Base-by-base conservation (phyloP, 1,140 invertebrate species). In the Drosophila elegans region DNA sequence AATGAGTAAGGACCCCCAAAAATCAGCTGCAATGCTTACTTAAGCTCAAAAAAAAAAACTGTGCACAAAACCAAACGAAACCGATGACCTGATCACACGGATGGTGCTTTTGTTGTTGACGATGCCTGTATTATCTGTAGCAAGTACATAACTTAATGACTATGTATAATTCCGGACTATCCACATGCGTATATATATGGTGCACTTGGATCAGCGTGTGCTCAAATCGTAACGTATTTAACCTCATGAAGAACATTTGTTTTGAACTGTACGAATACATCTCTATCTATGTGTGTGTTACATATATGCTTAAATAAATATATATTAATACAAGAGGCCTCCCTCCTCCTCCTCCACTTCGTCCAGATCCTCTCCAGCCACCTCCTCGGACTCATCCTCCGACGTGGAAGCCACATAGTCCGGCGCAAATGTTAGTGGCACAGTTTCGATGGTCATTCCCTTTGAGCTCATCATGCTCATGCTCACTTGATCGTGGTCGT, bases 1-100 rank as follows among this genome's bases (percentile, higher is more conserved):
- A 66, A 54, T 27, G 83, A 88, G 72, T 88, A 83, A 75, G 64
- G 21, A 25, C 12, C 9, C 49, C 60, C 49, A 53, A 45, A 45
- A 53, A 72, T 54, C 62, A 78, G 56, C 55, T 69, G 64, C 54
- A 45, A 54, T 60, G 34, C 53, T 71, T 51, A 85, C 68, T 78
- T 61, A 66, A 74, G 73, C 68, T 68, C 41, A 38, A 51, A 21
- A 1, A 51, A 21, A 1, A 21, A 21, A 80, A 72, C 55, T 86
- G 78, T 85, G 82, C 81, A 85, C 81, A 86, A 86, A 86, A 86
- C 61, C 45, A 80, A 75, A 74, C 41, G 39, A 78, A 74, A 66
- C 32, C 21, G 62, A 75, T 21, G 60, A 73, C 67, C 67, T 71
- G 64, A 71, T 41, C 27, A 41, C 27, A 69, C 25, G 51, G 38